Evolutionary conservation across 2,113 vertebrate genomes (phyloP).

Genomic region (Guaruba guarouba): DNA sequence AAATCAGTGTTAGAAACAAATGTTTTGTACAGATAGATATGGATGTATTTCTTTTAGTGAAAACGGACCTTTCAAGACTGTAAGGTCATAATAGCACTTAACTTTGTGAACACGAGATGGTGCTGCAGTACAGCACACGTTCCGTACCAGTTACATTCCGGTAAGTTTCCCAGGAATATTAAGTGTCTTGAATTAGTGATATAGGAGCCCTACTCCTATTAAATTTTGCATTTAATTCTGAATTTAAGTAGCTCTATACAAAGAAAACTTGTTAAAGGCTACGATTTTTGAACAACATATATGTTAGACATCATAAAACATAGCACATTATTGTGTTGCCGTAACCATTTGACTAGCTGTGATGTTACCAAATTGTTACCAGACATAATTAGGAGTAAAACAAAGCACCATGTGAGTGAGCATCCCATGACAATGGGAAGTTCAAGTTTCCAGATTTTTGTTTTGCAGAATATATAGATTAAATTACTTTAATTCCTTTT

Average conservation of each 20-base stretch:
- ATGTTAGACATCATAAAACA: background rate
- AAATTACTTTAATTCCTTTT: background rate
- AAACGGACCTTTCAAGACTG: background rate
- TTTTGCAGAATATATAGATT: background rate
- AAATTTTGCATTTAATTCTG: background rate
- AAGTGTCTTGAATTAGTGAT: background rate
- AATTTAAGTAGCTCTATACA: background rate
- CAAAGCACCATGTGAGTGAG: rapidly evolving
- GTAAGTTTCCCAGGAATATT: background rate
- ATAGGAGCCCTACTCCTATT: background rate
- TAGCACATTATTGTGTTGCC: background rate
- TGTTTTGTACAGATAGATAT: background rate
- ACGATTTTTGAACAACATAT: background rate
- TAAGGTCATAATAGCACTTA: background rate
- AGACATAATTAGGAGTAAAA: background rate
- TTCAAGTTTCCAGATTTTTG: background rate
- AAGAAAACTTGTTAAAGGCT: background rate
- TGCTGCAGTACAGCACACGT: slow-evolving; percentile 39
- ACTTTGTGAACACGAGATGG: slow-evolving; percentile 58
- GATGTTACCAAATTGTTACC: background rate
- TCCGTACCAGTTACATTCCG: background rate
- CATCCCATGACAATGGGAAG: background rate
- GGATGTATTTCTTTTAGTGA: background rate
- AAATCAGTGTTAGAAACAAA: background rate
- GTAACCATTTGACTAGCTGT: background rate